phyloP scores from a whole-genome alignment of 2,113 vertebrate genomes.

The Engraulis encrasicolus region DNA sequence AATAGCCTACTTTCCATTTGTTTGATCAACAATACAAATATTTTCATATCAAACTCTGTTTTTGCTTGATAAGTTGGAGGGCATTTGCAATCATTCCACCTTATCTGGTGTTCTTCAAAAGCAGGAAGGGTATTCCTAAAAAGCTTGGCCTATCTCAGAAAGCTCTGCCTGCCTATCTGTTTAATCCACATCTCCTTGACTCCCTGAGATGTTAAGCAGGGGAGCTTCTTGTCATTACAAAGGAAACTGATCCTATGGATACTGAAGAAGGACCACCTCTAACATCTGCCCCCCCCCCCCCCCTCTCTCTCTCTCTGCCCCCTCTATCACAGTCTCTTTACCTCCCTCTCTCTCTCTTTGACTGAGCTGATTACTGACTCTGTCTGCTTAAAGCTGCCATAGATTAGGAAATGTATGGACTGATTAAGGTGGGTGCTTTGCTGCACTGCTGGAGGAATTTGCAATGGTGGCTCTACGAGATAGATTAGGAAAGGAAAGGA shows the following conservation, averaged over 20 bases:
- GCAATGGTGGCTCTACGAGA: slow-evolving; percentile 7
- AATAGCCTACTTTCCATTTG: background rate
- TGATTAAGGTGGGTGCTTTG: slow-evolving; percentile 23
- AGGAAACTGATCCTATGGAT: background rate
- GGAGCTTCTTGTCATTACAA: slow-evolving; percentile 10
- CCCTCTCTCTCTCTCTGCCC: background rate
- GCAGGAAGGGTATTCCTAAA: no score
- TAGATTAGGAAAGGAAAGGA: no score
- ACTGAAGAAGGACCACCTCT: background rate
- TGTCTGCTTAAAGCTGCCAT: background rate
- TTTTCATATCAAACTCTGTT: background rate
- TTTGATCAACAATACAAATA: background rate
- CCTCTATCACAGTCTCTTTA: background rate
- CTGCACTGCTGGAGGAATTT: slow-evolving; percentile 20
- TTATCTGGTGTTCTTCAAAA: background rate
- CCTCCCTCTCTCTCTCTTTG: background rate
- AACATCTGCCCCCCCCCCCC: background rate
- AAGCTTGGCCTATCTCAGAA: background rate
- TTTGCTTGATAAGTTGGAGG: background rate
- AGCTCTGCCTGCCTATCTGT: background rate
- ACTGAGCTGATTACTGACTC: slow-evolving; percentile 14
- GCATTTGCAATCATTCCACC: background rate
- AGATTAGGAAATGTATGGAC: slow-evolving; percentile 18
- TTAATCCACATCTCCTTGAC: background rate
- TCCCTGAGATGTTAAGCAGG: background rate